These are phyloP conservation scores for Herpailurus yagouaroundi DNA, from an alignment of 2,113 vertebrate species.

Conservation along the genomic window DNA sequence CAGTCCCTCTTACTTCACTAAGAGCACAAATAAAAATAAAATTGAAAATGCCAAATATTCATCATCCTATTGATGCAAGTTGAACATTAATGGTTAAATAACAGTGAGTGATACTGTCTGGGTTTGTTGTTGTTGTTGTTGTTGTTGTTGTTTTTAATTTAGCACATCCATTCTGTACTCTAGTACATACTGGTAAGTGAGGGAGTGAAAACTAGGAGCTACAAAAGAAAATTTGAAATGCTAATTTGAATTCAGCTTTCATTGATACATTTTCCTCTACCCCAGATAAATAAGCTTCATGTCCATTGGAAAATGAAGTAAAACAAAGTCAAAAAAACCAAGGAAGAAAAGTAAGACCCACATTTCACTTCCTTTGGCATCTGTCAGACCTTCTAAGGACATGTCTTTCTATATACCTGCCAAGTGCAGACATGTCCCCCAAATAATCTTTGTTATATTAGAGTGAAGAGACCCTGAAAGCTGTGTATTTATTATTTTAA, in stretches of 20 bases:
- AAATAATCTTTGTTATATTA: neutral
- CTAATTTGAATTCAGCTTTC: neutral
- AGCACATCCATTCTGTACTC: neutral
- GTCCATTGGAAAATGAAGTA: neutral
- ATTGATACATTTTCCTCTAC: neutral
- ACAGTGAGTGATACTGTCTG: neutral
- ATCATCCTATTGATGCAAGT: neutral
- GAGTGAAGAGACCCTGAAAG: neutral
- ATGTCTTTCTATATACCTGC: neutral
- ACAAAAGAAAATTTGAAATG: neutral
- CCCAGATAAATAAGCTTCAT: neutral
- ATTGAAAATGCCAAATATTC: conserved; percentile 32
- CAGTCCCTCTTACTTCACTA: neutral
- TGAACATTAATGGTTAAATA: conserved; percentile 45
- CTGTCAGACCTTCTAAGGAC: neutral
- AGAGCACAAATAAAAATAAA: neutral
- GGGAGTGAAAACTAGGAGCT: neutral
- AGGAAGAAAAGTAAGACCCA: neutral
- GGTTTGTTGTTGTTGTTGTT: neutral
- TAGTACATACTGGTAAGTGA: neutral
- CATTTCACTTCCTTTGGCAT: neutral
- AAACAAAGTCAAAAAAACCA: neutral
- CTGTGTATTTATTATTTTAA: neutral
- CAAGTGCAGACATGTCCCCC: neutral
- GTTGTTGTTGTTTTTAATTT: neutral